Evolutionary conservation across 2,113 vertebrate genomes (phyloP).

Genomic region (Phoxinus phoxinus): DNA sequence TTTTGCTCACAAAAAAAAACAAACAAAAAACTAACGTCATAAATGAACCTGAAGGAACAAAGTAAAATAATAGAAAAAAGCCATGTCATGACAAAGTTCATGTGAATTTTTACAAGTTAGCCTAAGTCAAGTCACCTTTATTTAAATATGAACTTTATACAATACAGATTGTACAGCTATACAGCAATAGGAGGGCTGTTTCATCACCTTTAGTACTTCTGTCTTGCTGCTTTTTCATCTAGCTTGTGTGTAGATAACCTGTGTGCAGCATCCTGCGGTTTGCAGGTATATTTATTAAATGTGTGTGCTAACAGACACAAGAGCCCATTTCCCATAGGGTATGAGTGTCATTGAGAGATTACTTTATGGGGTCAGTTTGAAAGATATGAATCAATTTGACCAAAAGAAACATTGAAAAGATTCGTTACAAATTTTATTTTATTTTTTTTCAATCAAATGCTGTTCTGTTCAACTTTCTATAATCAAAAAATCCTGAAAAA

Average conservation of each 20-base stretch:
- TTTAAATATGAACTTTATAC: background rate
- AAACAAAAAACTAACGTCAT: too few species aligned
- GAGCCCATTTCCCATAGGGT: background rate
- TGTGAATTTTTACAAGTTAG: background rate
- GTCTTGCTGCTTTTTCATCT: too few species aligned
- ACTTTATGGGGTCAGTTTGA: background rate
- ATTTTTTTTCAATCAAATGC: background rate
- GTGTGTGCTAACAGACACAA: background rate
- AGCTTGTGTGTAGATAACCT: background rate
- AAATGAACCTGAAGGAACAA: too few species aligned
- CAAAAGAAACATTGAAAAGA: background rate
- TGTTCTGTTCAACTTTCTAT: background rate
- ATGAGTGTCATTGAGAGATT: background rate
- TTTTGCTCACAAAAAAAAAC: too few species aligned
- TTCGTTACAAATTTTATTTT: background rate
- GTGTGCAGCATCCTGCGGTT: background rate
- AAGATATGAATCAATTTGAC: background rate
- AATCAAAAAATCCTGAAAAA: background rate
- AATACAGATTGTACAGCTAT: background rate
- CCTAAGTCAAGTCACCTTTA: background rate
- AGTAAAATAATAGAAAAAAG: too few species aligned
- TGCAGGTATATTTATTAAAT: background rate
- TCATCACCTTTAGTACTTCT: too few species aligned
- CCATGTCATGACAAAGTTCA: background rate
- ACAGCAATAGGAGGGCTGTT: background rate